Evolutionary conservation across 1,140 invertebrate genomes (phyloP).

Genomic region (Drosophila hydei): DNA sequence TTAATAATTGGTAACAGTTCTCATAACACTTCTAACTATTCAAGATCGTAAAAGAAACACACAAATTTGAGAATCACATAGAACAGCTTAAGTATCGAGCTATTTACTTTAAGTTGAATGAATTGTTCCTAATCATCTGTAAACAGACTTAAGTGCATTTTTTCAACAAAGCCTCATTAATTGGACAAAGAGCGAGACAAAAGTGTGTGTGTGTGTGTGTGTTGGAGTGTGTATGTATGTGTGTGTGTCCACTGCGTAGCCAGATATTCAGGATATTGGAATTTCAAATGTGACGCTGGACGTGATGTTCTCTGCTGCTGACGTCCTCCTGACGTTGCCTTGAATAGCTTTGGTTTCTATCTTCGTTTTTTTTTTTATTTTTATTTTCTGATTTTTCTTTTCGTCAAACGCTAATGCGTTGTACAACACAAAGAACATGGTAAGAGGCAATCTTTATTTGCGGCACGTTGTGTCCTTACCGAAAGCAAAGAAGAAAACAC

Average conservation of each 20-base stretch:
- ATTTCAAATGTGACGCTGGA: conserved; percentile 55
- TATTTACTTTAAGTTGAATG: neutral
- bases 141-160: conserved; percentile 44
- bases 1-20: too few species aligned
- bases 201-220: neutral
- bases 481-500: conserved; percentile 15
- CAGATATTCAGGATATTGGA: conserved; percentile 50
- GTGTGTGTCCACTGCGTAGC: conserved; percentile 39
- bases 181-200: conserved; percentile 20
- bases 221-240: conserved; percentile 2
- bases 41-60: too few species aligned
- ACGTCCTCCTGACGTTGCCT: conserved; percentile 29
- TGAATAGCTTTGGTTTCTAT: conserved; percentile 14
- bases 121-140: conserved; percentile 32
- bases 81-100: too few species aligned
- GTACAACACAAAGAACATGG: conserved; percentile 13
- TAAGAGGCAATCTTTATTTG: conserved; percentile 54
- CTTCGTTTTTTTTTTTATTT: neutral
- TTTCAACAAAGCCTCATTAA: conserved; percentile 33
- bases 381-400: conserved; percentile 8
- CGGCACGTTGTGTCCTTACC: conserved; percentile 49
- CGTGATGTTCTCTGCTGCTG: conserved; percentile 41
- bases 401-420: conserved; percentile 50
- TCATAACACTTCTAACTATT: too few species aligned
- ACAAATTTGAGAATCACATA: too few species aligned